Evolutionary conservation across 1,140 invertebrate species (phyloP).

Genomic region (Nylanderia fulva): DNA sequence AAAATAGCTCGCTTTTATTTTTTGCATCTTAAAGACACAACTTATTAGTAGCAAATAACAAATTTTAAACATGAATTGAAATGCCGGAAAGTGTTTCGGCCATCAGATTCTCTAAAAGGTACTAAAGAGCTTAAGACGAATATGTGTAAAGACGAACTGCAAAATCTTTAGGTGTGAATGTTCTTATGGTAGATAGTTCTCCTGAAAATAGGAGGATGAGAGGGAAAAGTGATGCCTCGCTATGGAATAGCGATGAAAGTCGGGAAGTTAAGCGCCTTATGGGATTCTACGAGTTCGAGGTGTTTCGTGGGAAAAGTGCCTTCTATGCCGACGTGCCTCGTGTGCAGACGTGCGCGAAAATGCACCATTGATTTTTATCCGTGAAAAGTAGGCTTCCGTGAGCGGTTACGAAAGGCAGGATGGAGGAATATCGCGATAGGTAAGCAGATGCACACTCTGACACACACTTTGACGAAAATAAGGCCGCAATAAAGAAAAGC

Average conservation of each 20-base stretch:
- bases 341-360: slow-evolving; percentile 69
- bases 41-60: background rate
- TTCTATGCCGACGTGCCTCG: slow-evolving; percentile 73
- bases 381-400: slow-evolving; percentile 69
- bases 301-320: slow-evolving; percentile 66
- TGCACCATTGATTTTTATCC: slow-evolving; percentile 77
- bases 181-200: slow-evolving; percentile 22
- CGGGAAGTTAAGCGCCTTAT: slow-evolving; percentile 74
- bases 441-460: slow-evolving; percentile 58
- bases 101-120: background rate
- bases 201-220: slow-evolving; percentile 13
- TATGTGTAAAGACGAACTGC: slow-evolving; percentile 31
- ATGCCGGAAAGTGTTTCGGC: slow-evolving; percentile 18
- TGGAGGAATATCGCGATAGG: slow-evolving; percentile 58
- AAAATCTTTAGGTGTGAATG: slow-evolving; percentile 21
- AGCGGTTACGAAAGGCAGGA: slow-evolving; percentile 40
- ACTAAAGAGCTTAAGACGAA: slow-evolving; percentile 10
- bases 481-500: slow-evolving; percentile 22
- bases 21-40: background rate
- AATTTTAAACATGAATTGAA: background rate
- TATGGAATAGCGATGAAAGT: slow-evolving; percentile 70
- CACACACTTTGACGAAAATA: slow-evolving; percentile 26
- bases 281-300: slow-evolving; percentile 65
- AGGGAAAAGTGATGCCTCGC: slow-evolving; percentile 54
- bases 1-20: background rate